phyloP scores from a whole-genome alignment of 2,888 invertebrate genomes.

The Ophioninae sp. region DNA sequence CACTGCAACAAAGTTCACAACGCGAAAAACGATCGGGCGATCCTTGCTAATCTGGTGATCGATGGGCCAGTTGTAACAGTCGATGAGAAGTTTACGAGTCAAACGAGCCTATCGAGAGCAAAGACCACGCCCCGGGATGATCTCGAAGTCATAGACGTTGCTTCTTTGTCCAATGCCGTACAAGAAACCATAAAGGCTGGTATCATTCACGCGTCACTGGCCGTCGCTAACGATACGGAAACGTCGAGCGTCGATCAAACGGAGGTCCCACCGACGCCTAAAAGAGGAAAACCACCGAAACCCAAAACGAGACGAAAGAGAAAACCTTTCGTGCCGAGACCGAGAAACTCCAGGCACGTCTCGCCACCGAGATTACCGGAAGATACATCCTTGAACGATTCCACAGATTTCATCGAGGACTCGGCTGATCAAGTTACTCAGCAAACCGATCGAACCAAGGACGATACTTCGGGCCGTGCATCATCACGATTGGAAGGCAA shows the following conservation, averaged over 20 bases:
- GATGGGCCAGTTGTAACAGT: constrained; percentile 57
- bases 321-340: background rate
- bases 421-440: background rate
- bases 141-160: constrained; percentile 37
- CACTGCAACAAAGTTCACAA: constrained; percentile 86
- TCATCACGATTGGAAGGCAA: constrained; percentile 64
- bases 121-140: constrained; percentile 24
- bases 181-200: background rate
- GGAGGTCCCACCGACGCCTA: background rate
- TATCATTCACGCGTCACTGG: background rate
- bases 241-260: background rate
- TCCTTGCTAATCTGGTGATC: constrained; percentile 67
- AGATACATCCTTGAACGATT: constrained; percentile 27
- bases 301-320: constrained; percentile 11
- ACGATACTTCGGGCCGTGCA: background rate
- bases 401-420: background rate
- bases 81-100: background rate
- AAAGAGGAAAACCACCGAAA: constrained; percentile 36
- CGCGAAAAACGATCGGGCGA: constrained; percentile 79
- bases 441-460: background rate
- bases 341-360: constrained; percentile 2
- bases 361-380: constrained; percentile 51
- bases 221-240: background rate
- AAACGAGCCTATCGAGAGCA: background rate
- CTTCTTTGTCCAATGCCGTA: background rate